These are phyloP conservation scores for Hermatobates lingyangjiaoensis DNA, from an alignment of 1,140 invertebrate genomes.

Conservation along the genomic window DNA sequence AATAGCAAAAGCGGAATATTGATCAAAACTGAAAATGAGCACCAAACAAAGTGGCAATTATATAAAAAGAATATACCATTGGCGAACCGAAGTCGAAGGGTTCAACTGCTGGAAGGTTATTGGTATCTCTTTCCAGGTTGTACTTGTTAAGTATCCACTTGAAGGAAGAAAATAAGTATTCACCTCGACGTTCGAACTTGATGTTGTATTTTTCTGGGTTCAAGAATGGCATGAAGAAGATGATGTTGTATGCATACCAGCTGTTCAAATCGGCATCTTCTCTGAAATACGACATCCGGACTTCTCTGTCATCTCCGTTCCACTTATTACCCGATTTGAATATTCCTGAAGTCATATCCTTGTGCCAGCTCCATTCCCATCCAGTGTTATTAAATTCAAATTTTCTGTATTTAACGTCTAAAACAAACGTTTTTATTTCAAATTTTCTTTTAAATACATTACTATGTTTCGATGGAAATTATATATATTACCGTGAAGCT, in stretches of 20 bases:
- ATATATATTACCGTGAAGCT: not conserved
- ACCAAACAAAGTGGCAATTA: no score
- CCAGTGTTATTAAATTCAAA: slow-evolving; percentile 13
- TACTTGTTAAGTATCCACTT: slow-evolving; percentile 42
- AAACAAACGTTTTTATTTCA: not conserved
- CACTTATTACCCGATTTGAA: not conserved
- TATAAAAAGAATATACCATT: no score
- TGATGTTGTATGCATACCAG: slow-evolving; percentile 42
- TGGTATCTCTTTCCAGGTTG: slow-evolving; percentile 44
- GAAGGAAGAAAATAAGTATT: slow-evolving; percentile 36
- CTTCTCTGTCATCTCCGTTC: slow-evolving; percentile 28
- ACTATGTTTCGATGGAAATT: no score
- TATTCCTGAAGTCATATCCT: slow-evolving; percentile 13
- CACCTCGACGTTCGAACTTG: slow-evolving; percentile 33
- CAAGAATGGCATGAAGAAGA: slow-evolving; percentile 44
- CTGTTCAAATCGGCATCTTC: slow-evolving; percentile 48
- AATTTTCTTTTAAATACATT: no score
- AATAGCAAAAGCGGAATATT: no score
- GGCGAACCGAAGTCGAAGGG: slow-evolving; percentile 33
- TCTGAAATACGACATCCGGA: slow-evolving; percentile 45
- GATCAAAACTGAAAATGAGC: no score
- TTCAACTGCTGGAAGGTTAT: slow-evolving; percentile 36
- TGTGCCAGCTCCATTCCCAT: slow-evolving; percentile 21
- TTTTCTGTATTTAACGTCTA: slow-evolving; percentile 14
- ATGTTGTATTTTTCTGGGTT: slow-evolving; percentile 27